phyloP scores from a whole-genome alignment of 2,888 invertebrate genomes.

The Himalopsyche kuldschensis region DNA sequence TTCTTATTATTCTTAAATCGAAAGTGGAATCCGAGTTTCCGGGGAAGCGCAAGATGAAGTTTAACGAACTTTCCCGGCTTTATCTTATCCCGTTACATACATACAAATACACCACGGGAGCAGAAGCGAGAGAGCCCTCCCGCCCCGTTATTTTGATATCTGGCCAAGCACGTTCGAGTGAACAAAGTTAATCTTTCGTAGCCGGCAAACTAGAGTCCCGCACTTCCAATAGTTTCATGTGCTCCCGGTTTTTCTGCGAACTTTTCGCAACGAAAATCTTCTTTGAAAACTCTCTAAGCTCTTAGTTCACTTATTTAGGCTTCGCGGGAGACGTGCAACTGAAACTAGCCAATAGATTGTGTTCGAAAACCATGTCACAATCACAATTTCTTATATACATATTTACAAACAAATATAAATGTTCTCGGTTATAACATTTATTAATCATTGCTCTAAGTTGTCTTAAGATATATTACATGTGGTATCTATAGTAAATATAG shows the following conservation, averaged over 20 bases:
- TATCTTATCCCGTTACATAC: not conserved
- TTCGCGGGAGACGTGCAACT: not conserved
- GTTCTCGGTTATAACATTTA: no score
- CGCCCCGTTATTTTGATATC: constrained; percentile 27
- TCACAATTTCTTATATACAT: not conserved
- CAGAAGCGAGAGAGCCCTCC: not conserved
- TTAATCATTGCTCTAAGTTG: no score
- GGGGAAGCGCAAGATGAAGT: not conserved
- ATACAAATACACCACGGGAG: not conserved
- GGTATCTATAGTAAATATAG: no score
- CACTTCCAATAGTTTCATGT: constrained; percentile 9
- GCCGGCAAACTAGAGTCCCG: constrained; percentile 6
- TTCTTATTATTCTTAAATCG: not conserved
- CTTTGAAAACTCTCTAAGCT: constrained; percentile 12
- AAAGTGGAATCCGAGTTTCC: not conserved
- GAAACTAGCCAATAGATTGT: not conserved
- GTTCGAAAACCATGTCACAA: not conserved
- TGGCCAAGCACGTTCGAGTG: constrained; percentile 29
- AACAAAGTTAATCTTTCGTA: constrained; percentile 31
- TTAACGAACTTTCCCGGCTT: not conserved
- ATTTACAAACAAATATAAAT: no score
- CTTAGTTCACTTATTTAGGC: constrained; percentile 4
- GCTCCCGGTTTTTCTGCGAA: constrained; percentile 13
- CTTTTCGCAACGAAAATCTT: constrained; percentile 22
- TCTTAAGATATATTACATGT: no score